These are phyloP conservation scores for Microctonus aethiopoides DNA, from an alignment of 2,888 invertebrate genomes.

Conservation along the genomic window DNA sequence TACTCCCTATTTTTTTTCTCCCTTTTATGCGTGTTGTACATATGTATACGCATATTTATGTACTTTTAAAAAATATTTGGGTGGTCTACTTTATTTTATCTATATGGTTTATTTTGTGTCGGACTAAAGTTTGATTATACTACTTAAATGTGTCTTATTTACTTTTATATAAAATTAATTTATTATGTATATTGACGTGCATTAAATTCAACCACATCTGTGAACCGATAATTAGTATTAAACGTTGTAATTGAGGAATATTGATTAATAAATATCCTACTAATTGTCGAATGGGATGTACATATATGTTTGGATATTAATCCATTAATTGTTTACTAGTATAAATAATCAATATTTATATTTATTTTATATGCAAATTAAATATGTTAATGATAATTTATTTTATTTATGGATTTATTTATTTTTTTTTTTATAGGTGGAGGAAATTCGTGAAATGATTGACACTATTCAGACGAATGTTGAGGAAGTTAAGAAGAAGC, in stretches of 20 bases:
- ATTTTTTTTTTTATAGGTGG: constrained; percentile 77
- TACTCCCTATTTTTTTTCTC: neutral
- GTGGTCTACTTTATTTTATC: neutral
- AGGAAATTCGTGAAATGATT: constrained; percentile 99
- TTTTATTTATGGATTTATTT: constrained; percentile 6
- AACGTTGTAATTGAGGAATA: neutral
- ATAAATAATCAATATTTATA: neutral
- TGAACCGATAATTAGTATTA: neutral
- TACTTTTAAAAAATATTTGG: too few species aligned
- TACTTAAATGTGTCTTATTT: neutral
- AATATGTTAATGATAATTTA: neutral
- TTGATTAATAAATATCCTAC: neutral
- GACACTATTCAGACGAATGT: constrained; percentile 99
- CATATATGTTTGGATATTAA: neutral
- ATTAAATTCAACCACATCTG: neutral
- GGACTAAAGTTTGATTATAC: neutral
- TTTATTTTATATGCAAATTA: neutral
- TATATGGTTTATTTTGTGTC: neutral
- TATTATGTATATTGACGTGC: neutral
- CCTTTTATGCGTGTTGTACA: neutral
- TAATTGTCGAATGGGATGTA: neutral
- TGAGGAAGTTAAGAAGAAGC: constrained; percentile 99
- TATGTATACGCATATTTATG: too few species aligned
- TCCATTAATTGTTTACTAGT: neutral
- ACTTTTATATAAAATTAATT: neutral